Base-by-base conservation (phyloP, 2,113 vertebrate species). In the Struthio camelus region DNA sequence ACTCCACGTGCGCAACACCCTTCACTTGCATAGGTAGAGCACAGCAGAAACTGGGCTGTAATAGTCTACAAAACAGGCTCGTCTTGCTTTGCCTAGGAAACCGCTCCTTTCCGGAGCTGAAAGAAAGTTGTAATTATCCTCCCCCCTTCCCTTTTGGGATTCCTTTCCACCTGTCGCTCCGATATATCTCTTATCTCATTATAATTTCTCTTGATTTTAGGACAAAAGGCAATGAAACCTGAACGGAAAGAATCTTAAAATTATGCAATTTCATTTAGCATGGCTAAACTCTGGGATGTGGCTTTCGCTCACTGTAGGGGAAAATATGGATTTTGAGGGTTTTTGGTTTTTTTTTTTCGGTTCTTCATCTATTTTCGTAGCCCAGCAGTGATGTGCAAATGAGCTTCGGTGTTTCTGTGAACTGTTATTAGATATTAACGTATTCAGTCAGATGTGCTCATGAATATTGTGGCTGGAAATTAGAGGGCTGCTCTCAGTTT, bases 21-120 rank as follows among this genome's bases (percentile, higher is more conserved):
- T 46, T 40, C 42, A 7, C 34, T 38, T 2, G 0, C 2, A 9
- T 2, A 0, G 2, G 17, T 10, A 1, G 2, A 1, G 13, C 11
- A 24, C 10, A 10, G 38, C 30, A 50, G 11, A n/a, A 78, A 44
- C 51, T 17, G 32, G 6, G 7, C 7, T 25, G 48, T 42, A 4
- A 0, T 24, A 4, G 24, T 54, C 27, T 17, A 51, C 11, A 56
- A 38, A 53, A 8, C 1, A 17, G 0, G 4, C 6, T 6, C 30
- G 14, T 23, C 58, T 65, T 73, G 62, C 36, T 80, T 76, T 75
- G 40, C 15, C 30, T 4, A 5, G 25, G 36, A 62, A 70, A 67
- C 3, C 1, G 1, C 23, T 70, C 3, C 25, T 58, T 61, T 69
- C n/a, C 32, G 42, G 22, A 9, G 30, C 0, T 24, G 24, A 61